Conservation (phyloP, 2,113 vertebrate species). For the Pangasianodon hypophthalmus region DNA sequence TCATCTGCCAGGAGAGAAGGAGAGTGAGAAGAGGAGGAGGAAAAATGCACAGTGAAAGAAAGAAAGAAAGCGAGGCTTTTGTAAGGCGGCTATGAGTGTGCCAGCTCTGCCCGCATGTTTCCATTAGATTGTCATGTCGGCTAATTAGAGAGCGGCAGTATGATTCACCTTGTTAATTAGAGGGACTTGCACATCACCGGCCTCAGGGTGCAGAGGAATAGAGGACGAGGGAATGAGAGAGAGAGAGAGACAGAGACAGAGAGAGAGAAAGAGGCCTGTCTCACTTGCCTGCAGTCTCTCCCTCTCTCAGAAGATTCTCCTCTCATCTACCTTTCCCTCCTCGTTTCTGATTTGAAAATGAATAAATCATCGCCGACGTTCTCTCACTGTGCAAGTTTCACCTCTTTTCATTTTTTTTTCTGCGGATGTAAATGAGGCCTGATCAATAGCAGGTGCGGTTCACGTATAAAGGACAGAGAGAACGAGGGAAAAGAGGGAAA, state of each 20-base stretch:
- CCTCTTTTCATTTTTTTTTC: conserved; percentile 70
- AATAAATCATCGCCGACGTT: conserved; percentile 99
- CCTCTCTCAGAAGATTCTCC: conserved; percentile 93
- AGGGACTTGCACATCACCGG: conserved; percentile 92
- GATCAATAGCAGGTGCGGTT: conserved; percentile 89
- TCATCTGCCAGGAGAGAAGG: conserved; percentile 4
- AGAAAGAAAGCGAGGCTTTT: conserved; percentile 61
- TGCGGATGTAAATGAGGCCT: conserved; percentile 94
- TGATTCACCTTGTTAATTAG: conserved; percentile 99
- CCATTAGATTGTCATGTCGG: conserved; percentile 96
- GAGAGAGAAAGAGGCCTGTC: conserved; percentile 84
- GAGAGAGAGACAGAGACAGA: conserved; percentile 14
- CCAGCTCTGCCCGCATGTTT: conserved; percentile 86
- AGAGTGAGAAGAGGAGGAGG: background rate
- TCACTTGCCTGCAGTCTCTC: conserved; percentile 87
- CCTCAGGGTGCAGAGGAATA: conserved; percentile 73
- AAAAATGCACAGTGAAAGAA: background rate
- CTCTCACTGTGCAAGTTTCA: conserved; percentile 86
- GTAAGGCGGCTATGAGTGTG: conserved; percentile 74
- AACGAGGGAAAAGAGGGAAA: conserved; percentile 43
- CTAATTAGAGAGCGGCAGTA: conserved; percentile 98
- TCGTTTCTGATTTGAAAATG: conserved; percentile 85
- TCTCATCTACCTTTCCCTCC: conserved; percentile 94
- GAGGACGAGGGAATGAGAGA: conserved; percentile 33
- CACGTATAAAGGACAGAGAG: conserved; percentile 60